Base-by-base conservation (phyloP, 2,888 invertebrate species). In the Ormyrus pomaceus region DNA sequence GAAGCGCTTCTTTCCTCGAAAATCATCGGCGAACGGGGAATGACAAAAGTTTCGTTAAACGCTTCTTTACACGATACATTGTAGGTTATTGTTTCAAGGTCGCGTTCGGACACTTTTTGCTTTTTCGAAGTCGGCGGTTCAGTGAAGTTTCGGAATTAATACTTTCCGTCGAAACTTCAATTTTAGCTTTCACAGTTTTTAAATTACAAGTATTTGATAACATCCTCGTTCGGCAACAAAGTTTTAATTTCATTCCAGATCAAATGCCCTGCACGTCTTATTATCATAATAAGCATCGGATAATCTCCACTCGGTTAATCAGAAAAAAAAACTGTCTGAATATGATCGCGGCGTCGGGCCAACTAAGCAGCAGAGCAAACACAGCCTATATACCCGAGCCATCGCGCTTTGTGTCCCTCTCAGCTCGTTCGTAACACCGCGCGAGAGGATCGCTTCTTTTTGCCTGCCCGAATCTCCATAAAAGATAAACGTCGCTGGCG, bases 21-120 rank as follows among this genome's bases (percentile, higher is more conserved):
- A 78, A 55, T 48, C 65, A 51, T 77, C 48, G 66, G n/a, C 34
- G 34, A 34, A 2, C 58, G 46, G 55, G 65, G 74, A 81, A 77
- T 81, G 77, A 81, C 81, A 77, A 74, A 80, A 77, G 13, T 77
- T 77, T 71, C 19, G 66, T 71, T 72, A 72, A 68, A 61, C 46
- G 58, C 34, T 79, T 75, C 55, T 71, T 79, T 66, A 55, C 76
- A 72, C 61, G 76, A 68, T 72, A 71, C 50, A 61, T 51, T 65
- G 68, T 62, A 53, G 55, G 46, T 64, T 51, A 58, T 13, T 46
- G 45, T 11, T 56, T 70, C 77, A 70, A 77, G 77, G 77, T 50
- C 64, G 70, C 34, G 7, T 58, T 69, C 7, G 59, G 6, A 4
- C 19, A 6, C 46, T 50, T 59, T 56, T 3, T 19, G 9, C 3